Base-by-base conservation (phyloP, 1,140 invertebrate species). In the Lysiphlebus fabarum region DNA sequence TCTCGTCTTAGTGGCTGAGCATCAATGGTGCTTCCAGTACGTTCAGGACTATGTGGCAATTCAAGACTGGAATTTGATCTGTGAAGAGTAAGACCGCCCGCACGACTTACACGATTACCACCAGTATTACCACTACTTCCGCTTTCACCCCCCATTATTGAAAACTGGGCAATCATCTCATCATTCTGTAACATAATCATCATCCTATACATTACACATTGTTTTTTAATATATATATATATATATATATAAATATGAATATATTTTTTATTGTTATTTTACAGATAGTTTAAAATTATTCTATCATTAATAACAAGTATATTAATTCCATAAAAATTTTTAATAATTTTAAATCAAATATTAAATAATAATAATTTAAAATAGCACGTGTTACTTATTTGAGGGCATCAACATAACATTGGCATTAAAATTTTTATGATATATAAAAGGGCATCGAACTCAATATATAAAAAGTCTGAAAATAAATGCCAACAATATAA, bases 51-150 rank as follows among this genome's bases (percentile, higher is more conserved):
- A 70, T 84, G 83, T 59, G 86, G 85, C 70, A 88, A 76, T 68
- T 88, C 86, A 62, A 88, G 70, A 63, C 86, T 87, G 57, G 86
- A 87, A 71, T 87, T 88, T 66, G 86, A 88, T 56, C 86, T 79
- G 72, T 87, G 84, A 50, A 82, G 73, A 55, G 77, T 72, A 61
- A 78, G 66, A 62, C 75, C 71, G 34, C 70, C 75, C 38, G 75
- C 69, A 50, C 76, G 75, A 56, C 67, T 76, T 14, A 67, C 67
- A 40, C 74, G 73, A 50, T 72, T 70, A 44, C 72, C 70, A 62
- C 64, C 68, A 45, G 68, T 67, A 34, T 41, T 55, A 33, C 60
- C 50, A 36, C 73, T 70, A 54, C 73, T 70, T 58, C 66, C 68
- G 44, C 72, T 67, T 59, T 70, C 67, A 50, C 69, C 53, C 3